Conservation (phyloP, 1,140 invertebrate species). For the Mizuhopecten yessoensis region DNA sequence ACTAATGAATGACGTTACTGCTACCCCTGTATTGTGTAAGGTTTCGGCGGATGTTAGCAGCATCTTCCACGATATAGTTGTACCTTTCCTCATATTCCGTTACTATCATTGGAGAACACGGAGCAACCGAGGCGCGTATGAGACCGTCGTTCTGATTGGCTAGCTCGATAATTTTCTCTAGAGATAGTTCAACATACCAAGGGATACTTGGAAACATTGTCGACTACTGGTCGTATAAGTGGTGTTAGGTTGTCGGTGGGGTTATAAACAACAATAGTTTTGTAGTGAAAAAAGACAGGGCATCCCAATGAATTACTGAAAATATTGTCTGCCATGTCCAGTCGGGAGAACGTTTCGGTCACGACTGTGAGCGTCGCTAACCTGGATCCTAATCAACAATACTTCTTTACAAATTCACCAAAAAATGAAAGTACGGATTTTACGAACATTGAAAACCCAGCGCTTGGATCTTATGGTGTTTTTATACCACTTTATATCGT, state of each 20-base stretch:
- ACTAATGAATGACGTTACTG: not conserved
- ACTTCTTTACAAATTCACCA: not conserved
- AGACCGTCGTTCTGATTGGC: slow-evolving; percentile 12
- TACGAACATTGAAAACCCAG: not conserved
- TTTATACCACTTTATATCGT: slow-evolving; percentile 79
- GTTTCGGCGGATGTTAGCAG: not conserved
- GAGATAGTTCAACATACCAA: not conserved
- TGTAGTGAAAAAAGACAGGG: not conserved
- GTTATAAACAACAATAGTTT: not conserved
- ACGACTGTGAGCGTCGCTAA: not conserved
- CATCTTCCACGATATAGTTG: not conserved
- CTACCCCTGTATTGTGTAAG: not conserved
- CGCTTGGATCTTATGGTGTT: slow-evolving; percentile 46
- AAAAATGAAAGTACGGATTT: not conserved
- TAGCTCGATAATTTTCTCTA: not conserved
- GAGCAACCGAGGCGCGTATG: not conserved
- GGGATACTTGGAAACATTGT: not conserved
- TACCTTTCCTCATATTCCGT: too few relatives aligned
- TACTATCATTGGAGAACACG: not conserved
- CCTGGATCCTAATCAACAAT: not conserved
- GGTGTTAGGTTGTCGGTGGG: not conserved
- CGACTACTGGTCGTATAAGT: not conserved
- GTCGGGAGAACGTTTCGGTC: not conserved
- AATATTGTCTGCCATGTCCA: not conserved
- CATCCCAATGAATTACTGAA: not conserved